Conservation (phyloP, 1,140 invertebrate species). For the Pogonomyrmex californicus region DNA sequence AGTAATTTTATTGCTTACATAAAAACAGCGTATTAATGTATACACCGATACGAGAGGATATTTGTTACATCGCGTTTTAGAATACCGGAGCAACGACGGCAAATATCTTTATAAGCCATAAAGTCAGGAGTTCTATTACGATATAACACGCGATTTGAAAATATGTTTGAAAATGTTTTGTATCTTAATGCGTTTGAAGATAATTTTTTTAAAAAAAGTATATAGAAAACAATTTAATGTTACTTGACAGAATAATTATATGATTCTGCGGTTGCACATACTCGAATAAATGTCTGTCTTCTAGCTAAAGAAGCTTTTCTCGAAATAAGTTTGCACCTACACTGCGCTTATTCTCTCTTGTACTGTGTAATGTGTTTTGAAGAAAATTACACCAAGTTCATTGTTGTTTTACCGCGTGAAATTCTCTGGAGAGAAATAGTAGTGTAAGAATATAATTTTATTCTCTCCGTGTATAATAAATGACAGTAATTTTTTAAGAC, state of each 20-base stretch:
- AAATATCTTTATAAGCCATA: neutral
- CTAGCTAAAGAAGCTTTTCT: conserved; percentile 13
- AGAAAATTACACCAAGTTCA: conserved; percentile 48
- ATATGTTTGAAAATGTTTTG: neutral
- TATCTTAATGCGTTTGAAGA: neutral
- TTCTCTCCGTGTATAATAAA: conserved; percentile 15
- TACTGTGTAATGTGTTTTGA: neutral
- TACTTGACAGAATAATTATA: neutral
- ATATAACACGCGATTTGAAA: neutral
- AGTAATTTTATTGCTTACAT: conserved; percentile 52
- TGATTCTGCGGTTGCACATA: neutral
- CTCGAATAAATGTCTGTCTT: conserved; percentile 25
- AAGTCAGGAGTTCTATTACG: conserved; percentile 1
- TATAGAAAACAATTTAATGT: neutral
- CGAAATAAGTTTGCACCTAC: conserved; percentile 30
- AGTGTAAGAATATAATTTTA: conserved; percentile 4
- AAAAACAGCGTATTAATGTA: conserved; percentile 49
- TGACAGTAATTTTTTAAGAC: conserved; percentile 20
- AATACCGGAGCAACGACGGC: neutral
- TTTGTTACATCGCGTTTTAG: conserved; percentile 32
- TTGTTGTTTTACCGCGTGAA: conserved; percentile 27
- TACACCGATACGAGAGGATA: conserved; percentile 13
- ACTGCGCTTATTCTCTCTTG: neutral
- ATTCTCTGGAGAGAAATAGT: conserved; percentile 17
- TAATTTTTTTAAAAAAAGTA: conserved; percentile 12